These are phyloP conservation scores for Cirrhinus molitorella DNA, from an alignment of 2,797 vertebrate genomes.

Conservation along the genomic window DNA sequence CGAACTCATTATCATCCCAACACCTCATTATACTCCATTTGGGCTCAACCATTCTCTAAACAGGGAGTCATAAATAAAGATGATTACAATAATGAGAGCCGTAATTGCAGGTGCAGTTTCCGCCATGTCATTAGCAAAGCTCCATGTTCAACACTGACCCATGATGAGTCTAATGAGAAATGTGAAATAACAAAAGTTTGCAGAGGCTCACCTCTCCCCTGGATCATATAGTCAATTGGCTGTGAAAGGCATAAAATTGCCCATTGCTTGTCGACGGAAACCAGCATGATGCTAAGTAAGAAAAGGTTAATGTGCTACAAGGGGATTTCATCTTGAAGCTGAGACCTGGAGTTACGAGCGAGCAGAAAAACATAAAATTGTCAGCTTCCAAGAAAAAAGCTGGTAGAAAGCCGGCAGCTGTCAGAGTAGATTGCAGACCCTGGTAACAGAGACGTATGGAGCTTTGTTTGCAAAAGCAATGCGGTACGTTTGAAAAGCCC, in stretches of 20 bases:
- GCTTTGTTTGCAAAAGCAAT: conserved; percentile 44
- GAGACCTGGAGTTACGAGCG: conserved; percentile 65
- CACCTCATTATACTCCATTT: conserved; percentile 57
- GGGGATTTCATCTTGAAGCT: conserved; percentile 64
- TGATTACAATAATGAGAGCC: conserved; percentile 42
- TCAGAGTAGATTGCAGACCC: conserved; percentile 39
- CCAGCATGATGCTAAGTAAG: conserved; percentile 63
- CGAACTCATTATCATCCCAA: conserved; percentile 54
- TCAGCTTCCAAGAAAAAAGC: conserved; percentile 50
- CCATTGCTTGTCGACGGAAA: conserved; percentile 69
- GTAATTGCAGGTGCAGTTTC: conserved; percentile 54
- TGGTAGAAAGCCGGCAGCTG: conserved; percentile 17
- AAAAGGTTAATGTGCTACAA: conserved; percentile 70
- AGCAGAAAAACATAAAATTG: conserved; percentile 65
- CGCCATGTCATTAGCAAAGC: conserved; percentile 55
- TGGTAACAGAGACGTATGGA: conserved; percentile 31
- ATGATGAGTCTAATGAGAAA: conserved; percentile 45
- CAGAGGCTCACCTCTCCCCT: conserved; percentile 46
- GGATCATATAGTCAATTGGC: conserved; percentile 70
- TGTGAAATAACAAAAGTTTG: conserved; percentile 40
- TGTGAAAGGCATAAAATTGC: conserved; percentile 78
- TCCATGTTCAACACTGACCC: conserved; percentile 52
- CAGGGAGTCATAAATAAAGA: conserved; percentile 32
- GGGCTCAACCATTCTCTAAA: conserved; percentile 1
- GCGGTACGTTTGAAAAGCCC: neutral